phyloP scores from a whole-genome alignment of 2,797 vertebrate species.

The Sebastes miniatus region DNA sequence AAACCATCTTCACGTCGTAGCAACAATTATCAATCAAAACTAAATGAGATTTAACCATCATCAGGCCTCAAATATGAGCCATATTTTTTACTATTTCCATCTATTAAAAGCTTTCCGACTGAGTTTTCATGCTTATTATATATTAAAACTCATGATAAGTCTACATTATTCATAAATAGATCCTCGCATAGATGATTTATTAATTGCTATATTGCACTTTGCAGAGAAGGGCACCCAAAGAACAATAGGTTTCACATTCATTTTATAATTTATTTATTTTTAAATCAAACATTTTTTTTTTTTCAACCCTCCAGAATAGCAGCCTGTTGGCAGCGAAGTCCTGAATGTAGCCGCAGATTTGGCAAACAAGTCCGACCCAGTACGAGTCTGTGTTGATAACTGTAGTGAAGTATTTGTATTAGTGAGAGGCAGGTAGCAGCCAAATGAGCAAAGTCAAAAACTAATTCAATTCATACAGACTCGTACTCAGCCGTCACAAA shows the following conservation, averaged over 20 bases:
- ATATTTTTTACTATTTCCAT: slow-evolving; percentile 16
- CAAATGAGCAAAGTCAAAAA: slow-evolving; percentile 56
- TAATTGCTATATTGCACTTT: slow-evolving; percentile 36
- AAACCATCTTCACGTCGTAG: not conserved
- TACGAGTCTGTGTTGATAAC: slow-evolving; percentile 37
- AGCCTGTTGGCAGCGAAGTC: slow-evolving; percentile 24
- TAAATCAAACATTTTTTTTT: slow-evolving; percentile 23
- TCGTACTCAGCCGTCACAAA: slow-evolving; percentile 37
- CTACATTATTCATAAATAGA: slow-evolving; percentile 58
- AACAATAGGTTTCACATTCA: slow-evolving; percentile 36
- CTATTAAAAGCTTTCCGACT: slow-evolving; percentile 20
- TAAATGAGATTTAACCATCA: slow-evolving; percentile 9
- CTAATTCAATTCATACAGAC: slow-evolving; percentile 34
- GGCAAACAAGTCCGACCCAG: slow-evolving; percentile 37
- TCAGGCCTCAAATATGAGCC: not conserved
- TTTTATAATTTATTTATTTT: not conserved
- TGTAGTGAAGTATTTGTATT: slow-evolving; percentile 46
- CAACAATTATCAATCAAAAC: not conserved
- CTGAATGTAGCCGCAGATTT: slow-evolving; percentile 39
- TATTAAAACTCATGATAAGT: slow-evolving; percentile 30
- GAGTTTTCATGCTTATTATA: slow-evolving; percentile 30
- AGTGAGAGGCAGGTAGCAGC: slow-evolving; percentile 58
- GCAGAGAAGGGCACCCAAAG: slow-evolving; percentile 25
- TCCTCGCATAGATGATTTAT: slow-evolving; percentile 53
- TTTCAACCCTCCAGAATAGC: slow-evolving; percentile 11